Percentiles rank a stretch among this genome's conserved stretches.
Conservation (phyloP, 2,888 invertebrate genomes). For the Bimastos eiseni region DNA sequence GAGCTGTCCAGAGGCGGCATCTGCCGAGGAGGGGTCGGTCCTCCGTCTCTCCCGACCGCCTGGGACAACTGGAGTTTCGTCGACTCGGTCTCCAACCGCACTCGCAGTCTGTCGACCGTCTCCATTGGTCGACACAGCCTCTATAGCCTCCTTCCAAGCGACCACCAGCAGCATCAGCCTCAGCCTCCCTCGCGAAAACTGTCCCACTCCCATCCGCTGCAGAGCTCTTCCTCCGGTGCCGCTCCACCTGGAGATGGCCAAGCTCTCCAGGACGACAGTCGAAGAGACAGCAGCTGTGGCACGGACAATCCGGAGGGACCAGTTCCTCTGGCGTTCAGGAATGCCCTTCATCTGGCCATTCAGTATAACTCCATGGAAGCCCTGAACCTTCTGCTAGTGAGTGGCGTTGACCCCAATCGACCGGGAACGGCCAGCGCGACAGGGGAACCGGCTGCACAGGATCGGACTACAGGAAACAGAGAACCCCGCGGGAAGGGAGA, state of each 20-base stretch:
- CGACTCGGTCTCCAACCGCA: slow-evolving; percentile 32
- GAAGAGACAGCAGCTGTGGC: slow-evolving; percentile 31
- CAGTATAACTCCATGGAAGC: slow-evolving; percentile 67
- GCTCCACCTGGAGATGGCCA: not conserved
- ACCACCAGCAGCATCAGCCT: not conserved
- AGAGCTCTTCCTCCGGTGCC: slow-evolving; percentile 26
- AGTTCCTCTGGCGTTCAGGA: slow-evolving; percentile 63
- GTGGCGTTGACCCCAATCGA: slow-evolving; percentile 68
- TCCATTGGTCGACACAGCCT: slow-evolving; percentile 36
- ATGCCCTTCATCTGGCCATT: slow-evolving; percentile 68
- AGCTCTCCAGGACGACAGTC: slow-evolving; percentile 1
- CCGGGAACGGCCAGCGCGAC: slow-evolving; percentile 55
- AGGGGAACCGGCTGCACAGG: not conserved
- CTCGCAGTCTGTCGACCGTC: slow-evolving; percentile 35
- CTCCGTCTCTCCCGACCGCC: not conserved
- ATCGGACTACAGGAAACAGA: not conserved
- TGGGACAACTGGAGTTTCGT: slow-evolving; percentile 35
- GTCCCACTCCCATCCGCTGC: slow-evolving; percentile 35
- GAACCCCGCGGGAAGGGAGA: not conserved
- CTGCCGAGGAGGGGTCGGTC: not conserved
- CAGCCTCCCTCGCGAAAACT: slow-evolving; percentile 26
- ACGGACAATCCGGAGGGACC: not conserved
- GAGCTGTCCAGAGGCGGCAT: not conserved
- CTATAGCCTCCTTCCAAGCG: slow-evolving; percentile 16
- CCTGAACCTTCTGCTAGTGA: slow-evolving; percentile 64